Evolutionary conservation across 2,797 vertebrate genomes (phyloP).

Genomic region (Anomalospiza imberbis): DNA sequence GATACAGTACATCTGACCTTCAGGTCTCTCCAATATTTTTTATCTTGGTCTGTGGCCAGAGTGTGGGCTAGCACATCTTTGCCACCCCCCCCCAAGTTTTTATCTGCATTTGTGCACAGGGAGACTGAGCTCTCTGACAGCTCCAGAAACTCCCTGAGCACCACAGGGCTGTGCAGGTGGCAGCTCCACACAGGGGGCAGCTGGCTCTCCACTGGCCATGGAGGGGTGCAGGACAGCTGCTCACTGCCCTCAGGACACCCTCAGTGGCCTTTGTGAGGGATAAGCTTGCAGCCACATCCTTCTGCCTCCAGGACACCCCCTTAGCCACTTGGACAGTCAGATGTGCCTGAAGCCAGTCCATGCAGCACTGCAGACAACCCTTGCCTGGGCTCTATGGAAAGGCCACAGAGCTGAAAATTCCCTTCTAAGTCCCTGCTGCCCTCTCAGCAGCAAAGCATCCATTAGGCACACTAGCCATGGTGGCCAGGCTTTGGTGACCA

Average conservation of each 20-base stretch:
- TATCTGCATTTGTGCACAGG: accelerated
- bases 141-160: accelerated
- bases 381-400: not conserved
- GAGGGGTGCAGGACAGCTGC: not conserved
- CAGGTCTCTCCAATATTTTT: not conserved
- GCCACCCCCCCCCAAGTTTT: not conserved
- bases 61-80: not conserved
- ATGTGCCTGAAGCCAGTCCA: not conserved
- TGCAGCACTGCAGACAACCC: not conserved
- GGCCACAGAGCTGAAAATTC: not conserved
- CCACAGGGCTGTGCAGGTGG: accelerated
- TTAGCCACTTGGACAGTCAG: not conserved
- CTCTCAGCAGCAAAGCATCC: not conserved
- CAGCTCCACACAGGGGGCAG: not conserved
- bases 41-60: not conserved
- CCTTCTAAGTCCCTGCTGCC: not conserved
- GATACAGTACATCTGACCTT: not conserved
- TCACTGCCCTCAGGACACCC: not conserved
- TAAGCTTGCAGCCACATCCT: not conserved
- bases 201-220: not conserved
- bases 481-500: not conserved
- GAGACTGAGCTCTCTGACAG: not conserved
- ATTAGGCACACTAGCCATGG: accelerated
- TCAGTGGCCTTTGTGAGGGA: not conserved
- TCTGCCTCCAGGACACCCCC: not conserved